Conservation (phyloP, 2,797 vertebrate species). For the Silurus aristotelis region DNA sequence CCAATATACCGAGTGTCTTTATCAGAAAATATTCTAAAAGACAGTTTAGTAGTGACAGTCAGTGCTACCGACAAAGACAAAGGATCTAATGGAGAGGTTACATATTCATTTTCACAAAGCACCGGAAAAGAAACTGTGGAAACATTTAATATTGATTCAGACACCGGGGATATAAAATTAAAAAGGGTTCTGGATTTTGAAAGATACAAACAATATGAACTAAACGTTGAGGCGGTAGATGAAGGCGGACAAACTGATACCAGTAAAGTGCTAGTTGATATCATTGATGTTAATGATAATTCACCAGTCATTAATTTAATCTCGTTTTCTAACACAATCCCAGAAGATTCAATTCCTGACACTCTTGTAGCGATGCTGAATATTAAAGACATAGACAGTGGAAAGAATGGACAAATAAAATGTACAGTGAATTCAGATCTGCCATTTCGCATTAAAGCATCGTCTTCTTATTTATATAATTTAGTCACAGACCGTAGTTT, state of each 20-base stretch:
- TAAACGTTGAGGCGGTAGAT: constrained; percentile 61
- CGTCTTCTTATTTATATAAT: too few species aligned
- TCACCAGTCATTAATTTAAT: constrained; percentile 70
- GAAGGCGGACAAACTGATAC: constrained; percentile 68
- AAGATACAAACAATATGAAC: neutral
- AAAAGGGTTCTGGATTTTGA: neutral
- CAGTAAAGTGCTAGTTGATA: constrained; percentile 68
- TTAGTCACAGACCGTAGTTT: too few species aligned
- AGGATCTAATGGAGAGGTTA: constrained; percentile 39
- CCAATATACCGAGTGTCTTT: constrained; percentile 4
- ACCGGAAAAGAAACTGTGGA: constrained; percentile 8
- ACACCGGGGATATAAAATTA: constrained; percentile 28
- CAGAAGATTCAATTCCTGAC: constrained; percentile 67
- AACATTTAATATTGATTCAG: constrained; percentile 57
- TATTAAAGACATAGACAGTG: neutral
- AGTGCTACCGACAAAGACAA: constrained; percentile 51
- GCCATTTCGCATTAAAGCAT: neutral
- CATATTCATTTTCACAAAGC: constrained; percentile 32
- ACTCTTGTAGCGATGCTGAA: constrained; percentile 47
- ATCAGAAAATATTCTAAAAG: neutral
- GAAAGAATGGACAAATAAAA: neutral
- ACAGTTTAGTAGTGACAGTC: neutral
- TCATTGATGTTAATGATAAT: constrained; percentile 76
- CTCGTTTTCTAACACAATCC: constrained; percentile 69
- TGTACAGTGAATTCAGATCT: neutral